A percentile compares a stretch with the other conserved stretches of the same genome.
Evolutionary conservation across 2,113 vertebrate species (phyloP).

Genomic region (Oreochromis aureus): DNA sequence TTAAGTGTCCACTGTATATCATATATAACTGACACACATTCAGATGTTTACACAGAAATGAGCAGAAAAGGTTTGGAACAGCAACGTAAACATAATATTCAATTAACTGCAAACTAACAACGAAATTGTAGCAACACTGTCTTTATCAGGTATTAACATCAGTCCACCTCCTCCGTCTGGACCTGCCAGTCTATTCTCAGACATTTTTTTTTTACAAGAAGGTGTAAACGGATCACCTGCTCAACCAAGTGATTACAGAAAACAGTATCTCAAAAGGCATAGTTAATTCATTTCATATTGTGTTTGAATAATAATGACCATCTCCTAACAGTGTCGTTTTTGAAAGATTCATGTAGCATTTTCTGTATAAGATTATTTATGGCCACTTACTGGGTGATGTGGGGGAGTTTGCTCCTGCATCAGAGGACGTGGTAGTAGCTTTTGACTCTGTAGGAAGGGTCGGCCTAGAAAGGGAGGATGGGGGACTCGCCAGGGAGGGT

Average conservation of each 20-base stretch:
- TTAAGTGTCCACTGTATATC: background rate
- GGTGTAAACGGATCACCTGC: background rate
- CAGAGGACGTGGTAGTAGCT: conserved; percentile 83
- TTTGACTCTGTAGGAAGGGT: conserved; percentile 85
- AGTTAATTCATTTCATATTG: background rate
- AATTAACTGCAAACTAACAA: background rate
- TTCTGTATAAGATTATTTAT: background rate
- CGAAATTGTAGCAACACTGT: background rate
- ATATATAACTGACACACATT: background rate
- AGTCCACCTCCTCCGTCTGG: background rate
- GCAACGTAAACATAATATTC: background rate
- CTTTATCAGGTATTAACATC: background rate
- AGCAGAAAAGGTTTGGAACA: background rate
- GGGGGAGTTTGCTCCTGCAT: conserved; percentile 82
- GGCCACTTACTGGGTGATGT: conserved; percentile 85
- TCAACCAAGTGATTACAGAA: background rate
- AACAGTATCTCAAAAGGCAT: background rate
- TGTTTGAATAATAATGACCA: background rate
- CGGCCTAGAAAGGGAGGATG: conserved; percentile 81
- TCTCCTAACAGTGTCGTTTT: background rate
- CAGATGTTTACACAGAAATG: background rate
- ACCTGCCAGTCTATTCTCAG: background rate
- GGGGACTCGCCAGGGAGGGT: conserved; percentile 55
- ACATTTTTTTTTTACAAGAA: background rate
- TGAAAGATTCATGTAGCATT: background rate